Evolutionary conservation across 35 echinoderm and acorn worm species (phyloP), one percentile per base, ranked within the genome.

Genomic region (Apostichopus parvimensis): DNA sequence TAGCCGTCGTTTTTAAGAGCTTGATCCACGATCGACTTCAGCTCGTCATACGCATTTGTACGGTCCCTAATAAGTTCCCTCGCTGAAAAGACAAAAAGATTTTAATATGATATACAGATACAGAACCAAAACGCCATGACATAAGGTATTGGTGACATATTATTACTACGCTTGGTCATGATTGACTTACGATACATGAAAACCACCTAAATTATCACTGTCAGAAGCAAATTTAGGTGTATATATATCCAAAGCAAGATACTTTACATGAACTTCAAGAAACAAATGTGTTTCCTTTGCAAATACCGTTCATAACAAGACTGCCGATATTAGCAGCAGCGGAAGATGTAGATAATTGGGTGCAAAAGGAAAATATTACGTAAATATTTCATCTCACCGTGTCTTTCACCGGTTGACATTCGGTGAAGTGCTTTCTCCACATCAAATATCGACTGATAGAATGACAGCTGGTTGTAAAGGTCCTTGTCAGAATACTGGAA

Each of bases 391-490:
- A 45, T 45, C 21, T 75, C 71, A 75, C 71, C 71, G 14, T 4
- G 14, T 75, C n/a, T 75, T 20, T 75, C 71, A 20, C 6, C n/a
- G 0, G 1, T n/a, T 57, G 82, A 15, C 25, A 93, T 62, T 79
- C 84, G 78, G 22, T 91, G 77, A 6, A 96, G 25, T 6, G 97
- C 97, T 73, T 85, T 94, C 61, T 99, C 91, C 10, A 93, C 92
- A 87, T 99, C 97, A 75, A 99, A 99, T 82, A 99, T 96, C 7
- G 80, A 96, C 80, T 99, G 95, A 66, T 96, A 92, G 93, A 96
- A 99, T 21, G 79, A 94, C 14, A 99, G 83, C 89, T 99, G 97
- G 55, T 86, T 92, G 53, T 99, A 98, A 8, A 98, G 60, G 26
- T 92, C 90, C 81, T 95, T 98, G 88, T 95, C 94, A 0, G 96